Percentiles rank a stretch among this genome's conserved stretches.
Conservation (phyloP, 2,113 vertebrate species). For the Nycticryphes semicollaris region DNA sequence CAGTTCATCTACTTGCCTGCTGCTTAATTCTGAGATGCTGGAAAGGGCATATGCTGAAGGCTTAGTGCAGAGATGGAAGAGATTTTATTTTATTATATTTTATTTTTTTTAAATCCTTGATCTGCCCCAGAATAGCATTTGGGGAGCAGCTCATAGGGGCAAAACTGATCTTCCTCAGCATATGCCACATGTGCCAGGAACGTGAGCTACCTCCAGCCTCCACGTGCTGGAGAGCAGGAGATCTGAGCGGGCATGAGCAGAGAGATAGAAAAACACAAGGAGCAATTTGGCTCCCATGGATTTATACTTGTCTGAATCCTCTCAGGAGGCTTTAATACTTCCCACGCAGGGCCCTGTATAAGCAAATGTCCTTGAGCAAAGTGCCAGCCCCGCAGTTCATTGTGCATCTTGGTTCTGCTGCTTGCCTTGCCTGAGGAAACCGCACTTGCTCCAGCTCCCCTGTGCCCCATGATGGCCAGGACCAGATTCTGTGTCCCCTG, state of each 20-base stretch:
- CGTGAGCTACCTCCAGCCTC: not conserved
- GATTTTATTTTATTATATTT: not conserved
- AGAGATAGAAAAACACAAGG: not conserved
- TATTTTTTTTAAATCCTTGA: not conserved
- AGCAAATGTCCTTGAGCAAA: not conserved
- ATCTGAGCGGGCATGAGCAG: not conserved
- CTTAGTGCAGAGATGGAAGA: not conserved
- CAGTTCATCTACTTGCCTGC: constrained; percentile 25
- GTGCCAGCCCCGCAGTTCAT: fast-evolving
- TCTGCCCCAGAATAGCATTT: not conserved
- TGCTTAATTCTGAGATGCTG: constrained; percentile 2
- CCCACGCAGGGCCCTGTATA: not conserved
- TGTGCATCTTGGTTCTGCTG: fast-evolving
- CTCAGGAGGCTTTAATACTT: not conserved
- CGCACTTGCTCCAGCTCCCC: fast-evolving
- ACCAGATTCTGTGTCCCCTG: not conserved
- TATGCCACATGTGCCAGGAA: fast-evolving
- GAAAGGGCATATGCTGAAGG: not conserved
- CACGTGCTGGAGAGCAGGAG: fast-evolving
- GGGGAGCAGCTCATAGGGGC: not conserved
- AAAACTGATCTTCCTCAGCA: fast-evolving
- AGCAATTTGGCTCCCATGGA: not conserved
- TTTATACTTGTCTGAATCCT: not conserved
- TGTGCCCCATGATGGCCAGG: fast-evolving
- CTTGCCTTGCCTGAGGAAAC: not conserved